Evolutionary conservation across 2,113 vertebrate genomes (phyloP).

Genomic region (Heloderma charlesbogerti): DNA sequence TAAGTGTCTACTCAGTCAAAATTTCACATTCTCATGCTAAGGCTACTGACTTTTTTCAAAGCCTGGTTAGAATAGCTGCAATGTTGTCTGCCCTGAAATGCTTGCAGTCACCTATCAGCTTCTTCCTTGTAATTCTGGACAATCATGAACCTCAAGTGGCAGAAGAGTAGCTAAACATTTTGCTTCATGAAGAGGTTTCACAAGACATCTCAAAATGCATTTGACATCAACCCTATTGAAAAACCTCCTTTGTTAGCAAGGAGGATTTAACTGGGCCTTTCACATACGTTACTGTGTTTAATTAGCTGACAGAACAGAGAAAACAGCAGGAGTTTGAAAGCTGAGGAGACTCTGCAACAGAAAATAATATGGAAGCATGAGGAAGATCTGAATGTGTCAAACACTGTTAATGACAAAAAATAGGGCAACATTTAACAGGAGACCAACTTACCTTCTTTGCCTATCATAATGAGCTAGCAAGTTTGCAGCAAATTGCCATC

Average conservation of each 20-base stretch:
- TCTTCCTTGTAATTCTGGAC: conserved; percentile 18
- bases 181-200: conserved; percentile 41
- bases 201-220: conserved; percentile 39
- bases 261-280: conserved; percentile 48
- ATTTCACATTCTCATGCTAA: neutral
- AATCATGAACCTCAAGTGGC: conserved; percentile 24
- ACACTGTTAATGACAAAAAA: conserved; percentile 38
- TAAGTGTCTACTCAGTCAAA: conserved; percentile 17
- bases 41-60: conserved; percentile 28
- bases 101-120: conserved; percentile 27
- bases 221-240: conserved; percentile 26
- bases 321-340: conserved; percentile 39
- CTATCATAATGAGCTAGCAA: conserved; percentile 1
- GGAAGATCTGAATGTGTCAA: conserved; percentile 36
- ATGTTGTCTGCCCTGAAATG: conserved; percentile 10
- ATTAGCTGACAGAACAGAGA: conserved; percentile 55
- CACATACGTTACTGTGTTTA: conserved; percentile 60
- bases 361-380: conserved; percentile 24
- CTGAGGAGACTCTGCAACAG: conserved; percentile 9
- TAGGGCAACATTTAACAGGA: conserved; percentile 12
- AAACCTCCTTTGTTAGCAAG: conserved; percentile 40
- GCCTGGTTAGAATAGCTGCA: conserved; percentile 13
- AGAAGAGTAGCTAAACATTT: conserved; percentile 18
- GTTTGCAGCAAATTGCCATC: conserved; percentile 4
- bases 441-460: conserved; percentile 11